phyloP scores from a whole-genome alignment of 2,888 invertebrate species.

The Hemithea aestivaria region DNA sequence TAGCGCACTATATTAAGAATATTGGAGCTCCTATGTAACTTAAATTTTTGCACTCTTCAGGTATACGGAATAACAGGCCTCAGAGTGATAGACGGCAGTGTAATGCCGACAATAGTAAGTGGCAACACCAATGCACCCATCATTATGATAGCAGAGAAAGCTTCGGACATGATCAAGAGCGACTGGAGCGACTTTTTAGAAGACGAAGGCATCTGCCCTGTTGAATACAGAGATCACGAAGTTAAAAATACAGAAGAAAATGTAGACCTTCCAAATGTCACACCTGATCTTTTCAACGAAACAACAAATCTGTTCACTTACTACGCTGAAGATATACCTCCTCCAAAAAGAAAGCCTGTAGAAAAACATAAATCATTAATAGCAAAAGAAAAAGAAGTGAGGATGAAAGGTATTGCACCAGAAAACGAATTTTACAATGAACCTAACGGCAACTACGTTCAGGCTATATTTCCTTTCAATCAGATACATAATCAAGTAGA shows the following conservation, averaged over 20 bases:
- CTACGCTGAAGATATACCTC: constrained; percentile 20
- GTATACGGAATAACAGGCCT: constrained; percentile 84
- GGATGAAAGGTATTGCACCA: constrained; percentile 16
- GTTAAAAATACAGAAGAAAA: constrained; percentile 32
- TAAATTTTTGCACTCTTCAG: constrained; percentile 32
- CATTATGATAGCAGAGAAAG: constrained; percentile 92
- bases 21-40: too few species aligned
- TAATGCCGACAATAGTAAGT: constrained; percentile 88
- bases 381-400: constrained; percentile 20
- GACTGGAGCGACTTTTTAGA: constrained; percentile 73
- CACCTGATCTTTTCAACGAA: constrained; percentile 47
- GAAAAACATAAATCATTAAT: constrained; percentile 11
- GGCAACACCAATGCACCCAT: constrained; percentile 91
- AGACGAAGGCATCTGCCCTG: constrained; percentile 33
- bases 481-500: constrained; percentile 8
- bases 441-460: constrained; percentile 11
- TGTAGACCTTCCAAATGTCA: constrained; percentile 24
- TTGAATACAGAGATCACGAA: constrained; percentile 25
- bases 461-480: constrained; percentile 12
- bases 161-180: constrained; percentile 88
- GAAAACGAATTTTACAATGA: constrained; percentile 8
- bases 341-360: neutral
- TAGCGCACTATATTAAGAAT: too few species aligned
- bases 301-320: constrained; percentile 49
- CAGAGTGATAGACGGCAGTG: constrained; percentile 88